Conservation (phyloP, 2,113 vertebrate genomes). For the Fulmarus glacialis region DNA sequence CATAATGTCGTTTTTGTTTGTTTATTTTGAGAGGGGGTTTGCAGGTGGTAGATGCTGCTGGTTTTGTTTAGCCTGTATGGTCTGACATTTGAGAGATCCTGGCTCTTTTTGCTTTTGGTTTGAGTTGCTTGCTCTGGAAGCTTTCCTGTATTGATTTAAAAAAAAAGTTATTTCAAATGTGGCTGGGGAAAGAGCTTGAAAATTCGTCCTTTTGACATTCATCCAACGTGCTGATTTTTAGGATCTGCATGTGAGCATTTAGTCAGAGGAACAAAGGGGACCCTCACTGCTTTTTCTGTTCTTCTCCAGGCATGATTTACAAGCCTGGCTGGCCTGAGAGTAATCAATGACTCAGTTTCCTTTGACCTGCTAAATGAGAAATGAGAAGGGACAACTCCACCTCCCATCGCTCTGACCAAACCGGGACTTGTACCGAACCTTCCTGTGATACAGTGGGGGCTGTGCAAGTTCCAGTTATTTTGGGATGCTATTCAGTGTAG, state of each 20-base stretch:
- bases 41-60: constrained; percentile 21
- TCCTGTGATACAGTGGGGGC: background rate
- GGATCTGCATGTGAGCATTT: background rate
- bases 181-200: background rate
- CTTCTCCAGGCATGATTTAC: background rate
- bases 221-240: background rate
- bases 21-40: background rate
- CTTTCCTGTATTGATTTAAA: background rate
- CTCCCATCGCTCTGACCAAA: background rate
- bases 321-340: background rate
- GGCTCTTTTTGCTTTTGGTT: constrained; percentile 6
- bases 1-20: rapidly evolving
- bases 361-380: background rate
- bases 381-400: background rate
- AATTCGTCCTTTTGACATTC: background rate
- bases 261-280: background rate
- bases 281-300: background rate
- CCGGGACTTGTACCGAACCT: background rate
- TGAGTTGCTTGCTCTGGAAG: background rate
- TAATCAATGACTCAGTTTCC: background rate
- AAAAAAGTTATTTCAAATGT: background rate
- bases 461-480: constrained; percentile 33
- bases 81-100: constrained; percentile 21
- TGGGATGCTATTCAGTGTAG: background rate
- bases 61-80: background rate